Evolutionary conservation across 2,113 vertebrate genomes (phyloP).

Genomic region (Ariopsis seemanni): DNA sequence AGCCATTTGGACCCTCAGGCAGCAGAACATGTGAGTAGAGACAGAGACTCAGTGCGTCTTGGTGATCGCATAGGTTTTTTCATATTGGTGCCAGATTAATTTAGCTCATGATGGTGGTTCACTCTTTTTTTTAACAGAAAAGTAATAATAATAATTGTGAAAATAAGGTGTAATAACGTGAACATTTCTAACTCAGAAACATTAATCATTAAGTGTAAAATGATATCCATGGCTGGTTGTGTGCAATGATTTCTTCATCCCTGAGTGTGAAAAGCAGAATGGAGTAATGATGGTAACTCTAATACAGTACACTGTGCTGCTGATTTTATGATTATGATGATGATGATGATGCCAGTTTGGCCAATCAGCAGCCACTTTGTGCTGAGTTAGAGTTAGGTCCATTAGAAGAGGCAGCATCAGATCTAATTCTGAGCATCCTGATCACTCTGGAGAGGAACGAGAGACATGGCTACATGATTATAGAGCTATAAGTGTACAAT

Average conservation of each 20-base stretch:
- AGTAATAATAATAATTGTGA: not conserved
- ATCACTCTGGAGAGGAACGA: conserved; percentile 25
- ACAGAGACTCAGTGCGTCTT: not conserved
- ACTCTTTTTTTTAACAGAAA: not conserved
- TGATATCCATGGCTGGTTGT: not conserved
- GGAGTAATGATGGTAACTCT: conserved; percentile 16
- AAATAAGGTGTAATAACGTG: not conserved
- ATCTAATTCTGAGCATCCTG: conserved; percentile 33
- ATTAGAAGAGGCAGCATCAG: conserved; percentile 37
- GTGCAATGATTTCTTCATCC: not conserved
- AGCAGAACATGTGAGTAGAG: conserved; percentile 82
- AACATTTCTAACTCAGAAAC: not conserved
- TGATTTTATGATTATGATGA: conserved; percentile 45
- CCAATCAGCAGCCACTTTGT: conserved; percentile 41
- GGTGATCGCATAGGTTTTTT: conserved; percentile 30
- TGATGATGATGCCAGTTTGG: conserved; percentile 22
- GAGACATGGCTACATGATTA: conserved; percentile 20
- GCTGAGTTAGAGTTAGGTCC: conserved; percentile 48
- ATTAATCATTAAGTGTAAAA: not conserved
- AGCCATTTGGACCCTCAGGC: conserved; percentile 86
- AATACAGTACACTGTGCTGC: conserved; percentile 23
- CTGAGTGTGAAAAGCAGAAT: not conserved
- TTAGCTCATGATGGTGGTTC: conserved; percentile 16
- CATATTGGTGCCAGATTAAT: conserved; percentile 30
- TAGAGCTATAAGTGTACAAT: conserved; percentile 28